phyloP scores from a whole-genome alignment of 2,797 vertebrate species.

The Pygocentrus nattereri region DNA sequence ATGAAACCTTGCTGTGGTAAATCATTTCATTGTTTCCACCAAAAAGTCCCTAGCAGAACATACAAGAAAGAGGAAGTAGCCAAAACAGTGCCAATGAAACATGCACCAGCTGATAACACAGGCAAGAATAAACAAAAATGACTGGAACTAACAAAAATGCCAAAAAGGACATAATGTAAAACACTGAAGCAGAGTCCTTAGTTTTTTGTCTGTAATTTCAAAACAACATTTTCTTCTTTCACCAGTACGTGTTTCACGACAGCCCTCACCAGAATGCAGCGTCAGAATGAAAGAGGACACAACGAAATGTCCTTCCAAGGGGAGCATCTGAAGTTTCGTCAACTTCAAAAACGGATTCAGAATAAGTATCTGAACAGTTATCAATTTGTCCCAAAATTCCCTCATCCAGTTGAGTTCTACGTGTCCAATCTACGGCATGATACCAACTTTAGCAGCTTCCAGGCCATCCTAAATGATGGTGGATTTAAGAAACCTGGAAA shows the following conservation, averaged over 20 bases:
- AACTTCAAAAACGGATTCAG: neutral
- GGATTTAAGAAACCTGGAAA: constrained; percentile 7
- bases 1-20: neutral
- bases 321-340: neutral
- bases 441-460: constrained; percentile 23
- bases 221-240: neutral
- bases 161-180: too few species aligned
- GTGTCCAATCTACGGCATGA: constrained; percentile 30
- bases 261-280: neutral
- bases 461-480: constrained; percentile 16
- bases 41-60: constrained; percentile 7
- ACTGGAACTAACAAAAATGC: neutral
- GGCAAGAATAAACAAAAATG: neutral
- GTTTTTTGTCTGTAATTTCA: neutral
- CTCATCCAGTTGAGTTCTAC: constrained; percentile 1
- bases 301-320: neutral
- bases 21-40: neutral
- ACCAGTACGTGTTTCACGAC: neutral
- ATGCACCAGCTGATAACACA: neutral
- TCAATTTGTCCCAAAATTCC: neutral
- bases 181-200: neutral
- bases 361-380: neutral
- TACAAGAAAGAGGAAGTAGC: neutral
- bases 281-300: neutral
- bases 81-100: neutral